Evolutionary conservation across 2,797 vertebrate genomes (phyloP).

Genomic region (Pangasius macronema): DNA sequence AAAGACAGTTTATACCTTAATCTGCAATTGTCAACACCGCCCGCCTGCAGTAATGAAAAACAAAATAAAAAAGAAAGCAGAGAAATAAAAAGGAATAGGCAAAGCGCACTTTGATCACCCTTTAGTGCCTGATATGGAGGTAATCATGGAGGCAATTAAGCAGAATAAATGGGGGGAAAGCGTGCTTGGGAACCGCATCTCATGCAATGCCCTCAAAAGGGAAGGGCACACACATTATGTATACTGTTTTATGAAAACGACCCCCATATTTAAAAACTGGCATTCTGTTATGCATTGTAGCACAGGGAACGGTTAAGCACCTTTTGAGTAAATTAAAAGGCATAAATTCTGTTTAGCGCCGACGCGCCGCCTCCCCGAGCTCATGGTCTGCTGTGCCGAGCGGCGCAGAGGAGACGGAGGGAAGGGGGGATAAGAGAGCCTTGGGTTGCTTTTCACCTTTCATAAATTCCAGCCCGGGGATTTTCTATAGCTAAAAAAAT

Average conservation of each 20-base stretch:
- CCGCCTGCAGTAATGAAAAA: constrained; percentile 47
- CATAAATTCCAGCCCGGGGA: constrained; percentile 87
- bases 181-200: constrained; percentile 30
- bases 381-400: constrained; percentile 63
- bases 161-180: constrained; percentile 54
- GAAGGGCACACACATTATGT: constrained; percentile 77
- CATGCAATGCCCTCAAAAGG: constrained; percentile 66
- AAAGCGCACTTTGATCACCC: constrained; percentile 46
- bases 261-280: constrained; percentile 84
- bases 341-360: constrained; percentile 96
- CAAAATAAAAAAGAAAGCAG: constrained; percentile 48
- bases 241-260: constrained; percentile 84
- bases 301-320: constrained; percentile 85
- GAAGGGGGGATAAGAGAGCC: constrained; percentile 66
- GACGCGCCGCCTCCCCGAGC: constrained; percentile 77
- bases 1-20: constrained; percentile 59
- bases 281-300: constrained; percentile 92
- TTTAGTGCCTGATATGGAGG: constrained; percentile 55
- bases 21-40: constrained; percentile 52
- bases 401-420: constrained; percentile 18
- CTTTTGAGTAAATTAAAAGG: constrained; percentile 95
- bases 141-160: constrained; percentile 60
- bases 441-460: constrained; percentile 92
- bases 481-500: constrained; percentile 77
- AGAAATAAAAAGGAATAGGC: constrained; percentile 52